These are phyloP conservation scores for Felis catus DNA, from an alignment of 2,113 vertebrate genomes.

Conservation along the genomic window DNA sequence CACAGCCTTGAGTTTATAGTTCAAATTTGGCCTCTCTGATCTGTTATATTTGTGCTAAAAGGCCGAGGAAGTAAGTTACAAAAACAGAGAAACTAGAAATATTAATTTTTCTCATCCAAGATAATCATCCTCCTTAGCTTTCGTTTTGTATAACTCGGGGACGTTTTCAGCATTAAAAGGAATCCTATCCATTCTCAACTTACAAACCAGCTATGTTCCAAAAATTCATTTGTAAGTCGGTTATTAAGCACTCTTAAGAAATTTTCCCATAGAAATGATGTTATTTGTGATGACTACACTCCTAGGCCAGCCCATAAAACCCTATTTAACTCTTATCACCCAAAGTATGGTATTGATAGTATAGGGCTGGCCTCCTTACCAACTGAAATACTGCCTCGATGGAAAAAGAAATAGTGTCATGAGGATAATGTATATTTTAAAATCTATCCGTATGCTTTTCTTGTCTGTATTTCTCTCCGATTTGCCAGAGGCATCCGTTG, in stretches of 20 bases:
- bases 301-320: not conserved
- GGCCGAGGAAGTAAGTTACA: constrained; percentile 75
- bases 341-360: constrained; percentile 10
- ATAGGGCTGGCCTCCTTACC: not conserved
- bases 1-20: constrained; percentile 80
- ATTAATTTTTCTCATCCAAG: constrained; percentile 84
- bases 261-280: constrained; percentile 69
- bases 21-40: constrained; percentile 73
- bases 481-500: constrained; percentile 29
- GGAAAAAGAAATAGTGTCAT: constrained; percentile 52
- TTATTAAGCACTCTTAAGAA: constrained; percentile 62
- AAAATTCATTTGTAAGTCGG: constrained; percentile 63
- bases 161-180: constrained; percentile 63
- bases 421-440: constrained; percentile 8
- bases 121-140: constrained; percentile 81
- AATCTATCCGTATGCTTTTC: constrained; percentile 12
- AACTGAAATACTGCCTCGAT: constrained; percentile 19
- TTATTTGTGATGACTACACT: constrained; percentile 52
- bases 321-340: not conserved
- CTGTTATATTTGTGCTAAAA: constrained; percentile 82
- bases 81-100: constrained; percentile 84
- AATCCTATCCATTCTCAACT: constrained; percentile 63
- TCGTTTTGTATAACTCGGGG: constrained; percentile 75
- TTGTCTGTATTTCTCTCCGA: constrained; percentile 35
- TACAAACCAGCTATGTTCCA: constrained; percentile 61